phyloP scores from a whole-genome alignment of 2,797 vertebrate species.

The Gorsachius magnificus region DNA sequence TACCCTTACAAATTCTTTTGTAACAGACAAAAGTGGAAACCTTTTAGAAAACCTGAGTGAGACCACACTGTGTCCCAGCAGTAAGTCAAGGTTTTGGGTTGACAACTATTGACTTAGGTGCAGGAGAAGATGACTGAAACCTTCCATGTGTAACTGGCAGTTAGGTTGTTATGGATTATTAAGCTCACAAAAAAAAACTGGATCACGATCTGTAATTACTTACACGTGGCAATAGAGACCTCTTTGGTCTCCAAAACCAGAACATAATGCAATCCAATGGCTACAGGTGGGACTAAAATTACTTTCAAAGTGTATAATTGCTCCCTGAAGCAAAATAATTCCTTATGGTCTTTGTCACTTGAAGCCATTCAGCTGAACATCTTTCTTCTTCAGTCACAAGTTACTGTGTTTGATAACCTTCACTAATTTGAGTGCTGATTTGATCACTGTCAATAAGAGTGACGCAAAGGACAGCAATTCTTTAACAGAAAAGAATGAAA shows the following conservation, averaged over 20 bases:
- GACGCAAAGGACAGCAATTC: neutral
- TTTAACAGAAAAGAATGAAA: neutral
- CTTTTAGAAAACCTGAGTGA: neutral
- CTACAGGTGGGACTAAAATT: constrained; percentile 40
- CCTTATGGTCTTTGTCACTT: constrained; percentile 19
- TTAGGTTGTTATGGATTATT: constrained; percentile 39
- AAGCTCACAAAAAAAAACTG: constrained; percentile 24
- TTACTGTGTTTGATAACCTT: neutral
- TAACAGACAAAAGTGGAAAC: neutral
- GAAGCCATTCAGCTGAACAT: constrained; percentile 1
- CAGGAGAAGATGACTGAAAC: neutral
- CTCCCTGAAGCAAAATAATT: constrained; percentile 30
- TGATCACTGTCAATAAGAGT: neutral
- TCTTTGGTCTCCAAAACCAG: neutral
- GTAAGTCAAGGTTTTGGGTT: neutral
- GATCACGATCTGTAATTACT: constrained; percentile 46
- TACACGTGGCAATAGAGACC: neutral
- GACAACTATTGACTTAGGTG: neutral
- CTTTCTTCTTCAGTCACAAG: neutral
- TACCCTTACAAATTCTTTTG: neutral
- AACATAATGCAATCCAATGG: constrained; percentile 21
- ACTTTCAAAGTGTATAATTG: constrained; percentile 35
- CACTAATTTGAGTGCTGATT: neutral
- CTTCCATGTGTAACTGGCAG: constrained; percentile 7
- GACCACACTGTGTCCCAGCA: neutral